Evolutionary conservation across 2,113 vertebrate genomes (phyloP).

Genomic region (Aix galericulata): DNA sequence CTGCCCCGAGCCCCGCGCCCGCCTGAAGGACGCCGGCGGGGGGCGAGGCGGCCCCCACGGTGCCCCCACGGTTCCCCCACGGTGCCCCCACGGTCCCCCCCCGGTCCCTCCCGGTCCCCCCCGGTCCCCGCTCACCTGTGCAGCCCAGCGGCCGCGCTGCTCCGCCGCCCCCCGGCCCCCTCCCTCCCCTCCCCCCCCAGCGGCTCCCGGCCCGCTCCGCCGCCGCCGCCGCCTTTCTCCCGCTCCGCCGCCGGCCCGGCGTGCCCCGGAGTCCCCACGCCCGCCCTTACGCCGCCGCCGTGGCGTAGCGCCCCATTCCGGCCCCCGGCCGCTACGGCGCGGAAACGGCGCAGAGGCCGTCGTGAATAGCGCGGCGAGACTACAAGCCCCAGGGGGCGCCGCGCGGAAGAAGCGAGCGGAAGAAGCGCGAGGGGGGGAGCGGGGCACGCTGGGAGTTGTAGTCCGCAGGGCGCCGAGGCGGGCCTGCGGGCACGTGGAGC

Average conservation of each 20-base stretch:
- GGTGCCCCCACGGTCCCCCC: too few relatives aligned
- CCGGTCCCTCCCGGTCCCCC: too few relatives aligned
- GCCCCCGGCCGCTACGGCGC: conserved; percentile 20
- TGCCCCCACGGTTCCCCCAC: too few relatives aligned
- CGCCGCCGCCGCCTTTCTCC: not conserved
- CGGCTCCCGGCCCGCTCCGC: not conserved
- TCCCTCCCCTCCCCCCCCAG: not conserved
- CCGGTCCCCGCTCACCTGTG: conserved; percentile 42
- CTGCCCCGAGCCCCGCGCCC: too few relatives aligned
- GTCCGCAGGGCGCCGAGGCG: not conserved
- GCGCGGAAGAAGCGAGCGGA: not conserved
- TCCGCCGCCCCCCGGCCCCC: not conserved
- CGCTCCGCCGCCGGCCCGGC: not conserved
- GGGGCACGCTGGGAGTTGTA: not conserved
- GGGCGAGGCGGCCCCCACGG: too few relatives aligned
- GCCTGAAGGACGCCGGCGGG: too few relatives aligned
- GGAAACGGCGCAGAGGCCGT: conserved; percentile 50
- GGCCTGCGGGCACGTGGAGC: too few relatives aligned
- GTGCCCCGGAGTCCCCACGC: not conserved
- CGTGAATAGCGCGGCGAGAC: conserved; percentile 44
- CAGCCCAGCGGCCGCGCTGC: too few relatives aligned
- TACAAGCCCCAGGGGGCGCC: conserved; percentile 60
- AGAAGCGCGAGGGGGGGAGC: not conserved
- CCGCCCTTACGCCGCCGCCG: conserved; percentile 59
- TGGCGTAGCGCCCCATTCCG: conserved; percentile 42